Evolutionary conservation across 2,888 invertebrate genomes (phyloP).

Genomic region (Alloplasta piceator): DNA sequence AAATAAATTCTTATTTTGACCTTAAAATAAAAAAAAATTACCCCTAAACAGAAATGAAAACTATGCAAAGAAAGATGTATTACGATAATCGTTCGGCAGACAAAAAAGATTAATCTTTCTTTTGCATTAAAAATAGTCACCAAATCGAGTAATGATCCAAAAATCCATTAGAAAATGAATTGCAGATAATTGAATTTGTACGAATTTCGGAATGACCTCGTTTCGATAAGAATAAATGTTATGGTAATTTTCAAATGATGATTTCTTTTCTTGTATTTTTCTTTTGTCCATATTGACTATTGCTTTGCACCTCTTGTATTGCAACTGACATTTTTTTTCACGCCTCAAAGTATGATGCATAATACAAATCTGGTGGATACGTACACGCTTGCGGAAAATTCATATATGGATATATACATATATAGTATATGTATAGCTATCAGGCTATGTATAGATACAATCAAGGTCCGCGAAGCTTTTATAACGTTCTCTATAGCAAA

Average conservation of each 20-base stretch:
- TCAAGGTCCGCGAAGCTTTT: conserved; percentile 54
- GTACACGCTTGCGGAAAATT: conserved; percentile 3
- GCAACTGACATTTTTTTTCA: conserved; percentile 16
- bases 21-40: no score
- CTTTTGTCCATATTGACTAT: background rate
- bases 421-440: conserved; percentile 2
- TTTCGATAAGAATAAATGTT: no score
- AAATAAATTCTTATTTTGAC: no score
- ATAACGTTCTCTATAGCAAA: background rate
- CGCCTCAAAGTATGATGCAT: conserved; percentile 19
- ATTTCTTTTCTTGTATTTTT: background rate
- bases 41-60: no score
- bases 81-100: no score
- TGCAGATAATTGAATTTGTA: no score
- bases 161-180: no score
- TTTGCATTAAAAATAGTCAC: no score
- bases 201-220: no score
- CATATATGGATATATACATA: background rate
- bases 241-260: background rate
- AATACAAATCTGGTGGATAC: conserved; percentile 25
- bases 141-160: no score
- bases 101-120: no score
- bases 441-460: conserved; percentile 58
- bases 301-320: conserved; percentile 1
- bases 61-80: no score